Evolutionary conservation across 2,888 invertebrate genomes (phyloP).

Genomic region (Agrilus biguttatus): DNA sequence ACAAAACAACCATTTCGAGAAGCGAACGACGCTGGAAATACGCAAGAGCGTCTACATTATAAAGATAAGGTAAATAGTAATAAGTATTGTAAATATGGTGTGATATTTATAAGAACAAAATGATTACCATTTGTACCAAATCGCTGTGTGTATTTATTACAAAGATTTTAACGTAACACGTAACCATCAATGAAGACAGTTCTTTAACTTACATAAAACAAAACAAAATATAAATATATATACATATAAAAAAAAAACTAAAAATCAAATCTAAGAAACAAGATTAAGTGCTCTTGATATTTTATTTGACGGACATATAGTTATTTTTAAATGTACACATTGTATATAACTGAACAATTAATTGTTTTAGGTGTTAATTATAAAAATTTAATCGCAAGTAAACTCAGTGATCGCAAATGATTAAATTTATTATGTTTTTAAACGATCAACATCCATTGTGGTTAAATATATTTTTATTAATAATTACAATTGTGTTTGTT

Average conservation of each 20-base stretch:
- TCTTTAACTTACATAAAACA: constrained; percentile 21
- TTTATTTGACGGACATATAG: constrained; percentile 31
- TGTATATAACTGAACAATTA: constrained; percentile 32
- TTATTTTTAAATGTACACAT: constrained; percentile 35
- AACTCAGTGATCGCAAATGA: constrained; percentile 12
- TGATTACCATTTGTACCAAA: constrained; percentile 29
- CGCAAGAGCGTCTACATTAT: constrained; percentile 7
- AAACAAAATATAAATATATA: constrained; percentile 3
- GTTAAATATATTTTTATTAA: neutral
- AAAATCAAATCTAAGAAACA: constrained; percentile 27
- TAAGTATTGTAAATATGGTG: constrained; percentile 13
- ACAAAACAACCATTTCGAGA: constrained; percentile 4
- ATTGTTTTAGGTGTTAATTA: constrained; percentile 29
- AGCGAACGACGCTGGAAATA: constrained; percentile 7
- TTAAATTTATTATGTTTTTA: constrained; percentile 8
- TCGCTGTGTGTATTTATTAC: constrained; percentile 21
- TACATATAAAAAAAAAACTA: constrained; percentile 5
- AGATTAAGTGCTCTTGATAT: constrained; percentile 36
- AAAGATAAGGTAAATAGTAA: constrained; percentile 8
- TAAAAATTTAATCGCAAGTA: constrained; percentile 16
- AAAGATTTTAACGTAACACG: constrained; percentile 16
- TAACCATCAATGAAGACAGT: constrained; percentile 28
- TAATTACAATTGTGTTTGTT: neutral
- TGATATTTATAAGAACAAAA: constrained; percentile 15
- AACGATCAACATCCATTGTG: neutral